Conservation (phyloP, 2,797 vertebrate genomes). For the Phoeniculus purpureus region DNA sequence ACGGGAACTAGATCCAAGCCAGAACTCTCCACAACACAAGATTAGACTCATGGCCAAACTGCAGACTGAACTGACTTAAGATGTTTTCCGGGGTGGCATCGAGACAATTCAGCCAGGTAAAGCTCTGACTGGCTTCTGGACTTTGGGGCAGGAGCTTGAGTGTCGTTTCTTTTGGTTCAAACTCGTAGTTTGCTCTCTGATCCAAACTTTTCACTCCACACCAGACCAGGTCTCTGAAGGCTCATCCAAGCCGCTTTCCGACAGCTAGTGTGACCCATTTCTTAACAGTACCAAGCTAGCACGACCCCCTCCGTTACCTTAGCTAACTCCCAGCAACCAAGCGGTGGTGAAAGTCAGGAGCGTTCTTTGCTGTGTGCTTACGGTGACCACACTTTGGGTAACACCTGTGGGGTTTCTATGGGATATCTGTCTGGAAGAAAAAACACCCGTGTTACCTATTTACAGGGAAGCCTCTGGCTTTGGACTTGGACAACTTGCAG, state of each 20-base stretch:
- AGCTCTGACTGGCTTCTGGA: slow-evolving; percentile 68
- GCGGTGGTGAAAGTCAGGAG: slow-evolving; percentile 24
- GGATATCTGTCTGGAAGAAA: slow-evolving; percentile 49
- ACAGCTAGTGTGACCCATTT: slow-evolving; percentile 21
- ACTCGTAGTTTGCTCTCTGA: slow-evolving; percentile 47
- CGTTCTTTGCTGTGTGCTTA: slow-evolving; percentile 12
- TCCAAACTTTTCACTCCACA: slow-evolving; percentile 43
- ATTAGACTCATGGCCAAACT: slow-evolving; percentile 53
- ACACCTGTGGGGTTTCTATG: slow-evolving; percentile 53
- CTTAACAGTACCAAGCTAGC: slow-evolving; percentile 52
- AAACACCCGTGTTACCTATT: slow-evolving; percentile 45
- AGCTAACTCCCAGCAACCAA: slow-evolving; percentile 17
- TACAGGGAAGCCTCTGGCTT: slow-evolving; percentile 70
- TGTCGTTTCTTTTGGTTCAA: slow-evolving; percentile 15
- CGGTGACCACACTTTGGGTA: slow-evolving; percentile 34
- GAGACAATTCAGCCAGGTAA: slow-evolving; percentile 59
- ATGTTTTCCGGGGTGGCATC: slow-evolving; percentile 34
- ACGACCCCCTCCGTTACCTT: neutral
- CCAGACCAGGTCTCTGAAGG: slow-evolving; percentile 23
- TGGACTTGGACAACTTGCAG: slow-evolving; percentile 58
- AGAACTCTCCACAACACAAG: slow-evolving; percentile 46
- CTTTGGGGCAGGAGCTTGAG: slow-evolving; percentile 44
- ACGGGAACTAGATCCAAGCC: slow-evolving; percentile 44
- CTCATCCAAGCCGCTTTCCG: neutral
- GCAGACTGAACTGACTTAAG: slow-evolving; percentile 21